Evolutionary conservation across 2,113 vertebrate genomes (phyloP), one percentile per base, ranked within the genome.

Genomic region (Anseranas semipalmata): DNA sequence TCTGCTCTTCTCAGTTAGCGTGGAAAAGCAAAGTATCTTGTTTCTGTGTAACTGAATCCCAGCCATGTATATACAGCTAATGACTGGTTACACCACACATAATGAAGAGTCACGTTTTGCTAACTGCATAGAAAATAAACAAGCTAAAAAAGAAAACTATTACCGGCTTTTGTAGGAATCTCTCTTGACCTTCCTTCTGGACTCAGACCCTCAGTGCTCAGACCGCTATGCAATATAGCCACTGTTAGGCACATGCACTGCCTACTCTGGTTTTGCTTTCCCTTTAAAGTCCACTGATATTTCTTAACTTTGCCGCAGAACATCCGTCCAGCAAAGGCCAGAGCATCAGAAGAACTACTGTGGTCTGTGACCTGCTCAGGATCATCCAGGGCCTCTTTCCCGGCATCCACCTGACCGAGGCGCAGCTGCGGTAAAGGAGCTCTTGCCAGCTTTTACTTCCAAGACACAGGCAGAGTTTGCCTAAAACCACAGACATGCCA

Each of bases 111-210:
- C 94, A 96, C 41, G 7, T 96, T 97, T 91, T 96, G 83, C 88
- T 96, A 96, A 95, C 86, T 94, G 94, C 96, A 89, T 4, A 82
- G 66, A 90, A 96, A 96, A 96, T 91, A 97, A 97, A 96, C 95
- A 96, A 95, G 73, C 60, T 81, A 50, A 94, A 93, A 93, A 95
- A 50, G 37, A 94, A 97, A 96, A 90, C 66, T 85, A 85, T 96
- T 96, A 89, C 66, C 72, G 92, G 48, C 92, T 93, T 92, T 89
- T 41, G 48, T 78, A 76, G 66, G 89, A 85, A 87, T 96, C 90
- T 87, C 80, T 76, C 78, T 45, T 80, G 81, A 93, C 92, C 63
- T 67, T 66, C 32, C 28, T 91, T 67, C 63, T 85, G 41, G 70
- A 82, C 74, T 70, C 71, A 73, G 73, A 68, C 7, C 58, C 73